Evolutionary conservation across 2,888 invertebrate genomes (phyloP).

Genomic region (Mythimna pallens): DNA sequence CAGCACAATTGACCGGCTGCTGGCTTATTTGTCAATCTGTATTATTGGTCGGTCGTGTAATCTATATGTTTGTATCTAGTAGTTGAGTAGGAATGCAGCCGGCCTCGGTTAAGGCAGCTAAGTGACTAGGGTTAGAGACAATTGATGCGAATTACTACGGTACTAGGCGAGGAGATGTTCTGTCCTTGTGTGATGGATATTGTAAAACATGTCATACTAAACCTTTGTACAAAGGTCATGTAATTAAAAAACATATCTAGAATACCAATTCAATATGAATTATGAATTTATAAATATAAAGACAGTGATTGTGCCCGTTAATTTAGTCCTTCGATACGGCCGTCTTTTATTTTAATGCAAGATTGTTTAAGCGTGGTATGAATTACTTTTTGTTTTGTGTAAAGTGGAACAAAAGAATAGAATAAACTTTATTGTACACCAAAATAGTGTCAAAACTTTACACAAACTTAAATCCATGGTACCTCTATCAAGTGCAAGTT

Average conservation of each 20-base stretch:
- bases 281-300: background rate
- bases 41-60: slow-evolving; percentile 37
- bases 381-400: no score
- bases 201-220: no score
- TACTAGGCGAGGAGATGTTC: background rate
- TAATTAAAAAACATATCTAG: no score
- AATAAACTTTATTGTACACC: no score
- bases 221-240: no score
- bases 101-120: slow-evolving; percentile 5
- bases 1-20: slow-evolving; percentile 53
- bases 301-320: background rate
- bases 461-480: no score
- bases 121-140: slow-evolving; percentile 36
- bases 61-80: slow-evolving; percentile 13
- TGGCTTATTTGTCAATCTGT: slow-evolving; percentile 63
- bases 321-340: background rate
- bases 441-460: no score
- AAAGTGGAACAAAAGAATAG: no score
- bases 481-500: no score
- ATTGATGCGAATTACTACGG: slow-evolving; percentile 28
- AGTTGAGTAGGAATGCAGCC: slow-evolving; percentile 46
- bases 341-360: background rate
- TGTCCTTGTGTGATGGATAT: background rate
- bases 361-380: no score
- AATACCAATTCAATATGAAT: no score